A percentile compares a stretch with the other conserved stretches of the same genome.
phyloP scores from a whole-genome alignment of 2,113 vertebrate genomes.

The Mirza zaza region DNA sequence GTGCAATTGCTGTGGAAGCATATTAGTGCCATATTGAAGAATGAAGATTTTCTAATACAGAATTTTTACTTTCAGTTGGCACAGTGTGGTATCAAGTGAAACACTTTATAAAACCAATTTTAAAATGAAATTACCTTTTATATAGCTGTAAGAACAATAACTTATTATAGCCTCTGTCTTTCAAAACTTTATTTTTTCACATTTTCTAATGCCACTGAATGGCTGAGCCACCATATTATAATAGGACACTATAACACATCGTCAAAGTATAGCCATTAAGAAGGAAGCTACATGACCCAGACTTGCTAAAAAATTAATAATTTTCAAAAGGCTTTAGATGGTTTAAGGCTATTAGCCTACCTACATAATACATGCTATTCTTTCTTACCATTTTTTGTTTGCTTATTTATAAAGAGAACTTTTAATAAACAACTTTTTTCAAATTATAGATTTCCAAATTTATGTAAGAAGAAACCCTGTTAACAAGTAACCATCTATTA shows the following conservation, averaged over 20 bases:
- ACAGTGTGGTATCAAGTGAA: constrained; percentile 24
- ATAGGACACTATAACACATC: neutral
- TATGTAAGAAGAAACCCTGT: neutral
- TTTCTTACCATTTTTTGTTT: neutral
- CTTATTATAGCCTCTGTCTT: neutral
- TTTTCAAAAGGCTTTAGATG: neutral
- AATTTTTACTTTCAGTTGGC: constrained; percentile 50
- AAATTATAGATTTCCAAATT: neutral
- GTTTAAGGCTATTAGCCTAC: neutral
- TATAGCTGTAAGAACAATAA: neutral
- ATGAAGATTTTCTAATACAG: neutral
- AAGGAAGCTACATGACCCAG: neutral
- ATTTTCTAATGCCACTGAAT: neutral
- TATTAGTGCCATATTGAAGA: constrained; percentile 7
- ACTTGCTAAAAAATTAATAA: neutral
- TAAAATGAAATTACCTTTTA: neutral
- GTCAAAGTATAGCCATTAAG: neutral
- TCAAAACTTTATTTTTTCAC: neutral
- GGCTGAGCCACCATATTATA: neutral
- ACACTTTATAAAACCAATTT: constrained; percentile 10
- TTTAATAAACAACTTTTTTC: neutral
- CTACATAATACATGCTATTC: neutral
- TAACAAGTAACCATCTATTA: neutral
- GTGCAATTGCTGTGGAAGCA: constrained; percentile 65
- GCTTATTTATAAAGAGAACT: neutral